These are phyloP conservation scores for Pollenia amentaria DNA, from an alignment of 2,888 invertebrate species.

Conservation along the genomic window DNA sequence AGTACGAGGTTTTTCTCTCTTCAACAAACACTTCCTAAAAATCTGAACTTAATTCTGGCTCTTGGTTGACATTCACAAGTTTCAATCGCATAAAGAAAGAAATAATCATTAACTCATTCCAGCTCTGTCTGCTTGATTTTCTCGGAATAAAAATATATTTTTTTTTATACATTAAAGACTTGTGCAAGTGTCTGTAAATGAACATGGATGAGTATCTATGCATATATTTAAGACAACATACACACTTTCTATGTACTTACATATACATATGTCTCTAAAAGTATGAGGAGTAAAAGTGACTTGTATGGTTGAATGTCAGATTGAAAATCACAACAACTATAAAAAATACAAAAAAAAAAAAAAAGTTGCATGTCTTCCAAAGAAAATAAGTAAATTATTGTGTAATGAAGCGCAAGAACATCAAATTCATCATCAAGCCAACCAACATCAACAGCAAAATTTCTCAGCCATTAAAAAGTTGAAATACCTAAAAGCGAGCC, in stretches of 20 bases:
- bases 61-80: neutral
- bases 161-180: slow-evolving; percentile 20
- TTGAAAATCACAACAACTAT: slow-evolving; percentile 54
- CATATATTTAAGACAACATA: slow-evolving; percentile 8
- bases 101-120: neutral
- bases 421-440: slow-evolving; percentile 73
- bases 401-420: slow-evolving; percentile 82
- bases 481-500: neutral
- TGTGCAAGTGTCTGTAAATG: slow-evolving; percentile 7
- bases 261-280: neutral
- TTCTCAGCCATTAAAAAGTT: slow-evolving; percentile 42
- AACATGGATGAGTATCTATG: slow-evolving; percentile 44
- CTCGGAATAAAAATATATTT: slow-evolving; percentile 23
- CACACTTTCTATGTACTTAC: neutral
- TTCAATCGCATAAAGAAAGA: neutral
- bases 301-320: slow-evolving; percentile 37
- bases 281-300: slow-evolving; percentile 35
- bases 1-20: too few relatives aligned
- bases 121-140: slow-evolving; percentile 46
- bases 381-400: slow-evolving; percentile 80
- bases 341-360: slow-evolving; percentile 9
- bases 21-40: too few relatives aligned
- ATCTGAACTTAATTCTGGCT: too few relatives aligned
- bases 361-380: slow-evolving; percentile 58
- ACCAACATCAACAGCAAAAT: slow-evolving; percentile 56